These are phyloP conservation scores for Hydrotaea cyrtoneurina DNA, from an alignment of 2,888 invertebrate species.

Conservation along the genomic window DNA sequence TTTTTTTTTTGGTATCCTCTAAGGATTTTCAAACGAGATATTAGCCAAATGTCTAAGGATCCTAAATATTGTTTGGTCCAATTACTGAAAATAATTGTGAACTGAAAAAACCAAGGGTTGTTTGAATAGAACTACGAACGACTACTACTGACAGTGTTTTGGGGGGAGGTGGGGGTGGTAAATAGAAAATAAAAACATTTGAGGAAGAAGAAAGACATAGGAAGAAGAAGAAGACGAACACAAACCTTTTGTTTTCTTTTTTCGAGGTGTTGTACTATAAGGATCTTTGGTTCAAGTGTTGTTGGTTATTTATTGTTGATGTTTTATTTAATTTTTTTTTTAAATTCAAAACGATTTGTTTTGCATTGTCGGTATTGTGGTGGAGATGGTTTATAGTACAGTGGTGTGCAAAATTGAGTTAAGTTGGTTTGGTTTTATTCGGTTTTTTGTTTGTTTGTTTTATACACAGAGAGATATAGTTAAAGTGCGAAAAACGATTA, in stretches of 20 bases:
- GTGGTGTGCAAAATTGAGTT: conserved; percentile 61
- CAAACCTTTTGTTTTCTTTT: conserved; percentile 77
- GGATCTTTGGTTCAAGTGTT: conserved; percentile 76
- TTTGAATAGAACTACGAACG: not conserved
- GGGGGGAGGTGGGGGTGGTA: not conserved
- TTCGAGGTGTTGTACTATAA: conserved; percentile 78
- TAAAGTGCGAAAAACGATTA: conserved; percentile 27
- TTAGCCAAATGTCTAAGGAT: conserved; percentile 12
- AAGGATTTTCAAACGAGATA: not conserved
- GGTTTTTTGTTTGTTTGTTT: not conserved
- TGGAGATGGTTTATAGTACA: conserved; percentile 52
- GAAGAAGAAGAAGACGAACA: conserved; percentile 64
- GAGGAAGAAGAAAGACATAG: conserved; percentile 2
- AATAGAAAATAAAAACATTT: conserved; percentile 11
- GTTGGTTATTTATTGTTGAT: conserved; percentile 57
- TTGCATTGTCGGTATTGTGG: conserved; percentile 56
- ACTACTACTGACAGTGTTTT: not conserved
- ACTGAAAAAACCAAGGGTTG: not conserved
- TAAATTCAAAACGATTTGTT: not conserved
- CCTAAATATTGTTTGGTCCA: not conserved
- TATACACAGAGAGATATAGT: not conserved
- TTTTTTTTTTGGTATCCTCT: not conserved
- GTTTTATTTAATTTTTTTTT: conserved; percentile 54
- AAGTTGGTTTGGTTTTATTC: not conserved
- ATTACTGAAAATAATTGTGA: not conserved